Evolutionary conservation across 2,113 vertebrate genomes (phyloP).

Genomic region (Cavia aperea): DNA sequence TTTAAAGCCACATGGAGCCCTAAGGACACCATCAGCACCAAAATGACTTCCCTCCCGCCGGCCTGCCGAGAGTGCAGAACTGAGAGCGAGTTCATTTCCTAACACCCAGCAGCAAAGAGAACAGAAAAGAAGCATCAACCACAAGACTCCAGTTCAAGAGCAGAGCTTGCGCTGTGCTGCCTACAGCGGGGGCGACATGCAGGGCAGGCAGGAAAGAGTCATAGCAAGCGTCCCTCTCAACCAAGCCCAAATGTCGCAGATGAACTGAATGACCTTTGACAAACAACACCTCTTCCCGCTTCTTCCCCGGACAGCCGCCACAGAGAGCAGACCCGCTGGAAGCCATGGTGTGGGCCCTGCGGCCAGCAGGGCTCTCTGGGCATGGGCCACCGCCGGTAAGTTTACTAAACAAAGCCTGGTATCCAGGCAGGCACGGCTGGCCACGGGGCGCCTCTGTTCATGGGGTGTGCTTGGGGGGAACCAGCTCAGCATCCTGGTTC

Average conservation of each 20-base stretch:
- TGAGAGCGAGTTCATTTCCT: no score
- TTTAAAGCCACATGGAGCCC: background rate
- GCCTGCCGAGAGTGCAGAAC: background rate
- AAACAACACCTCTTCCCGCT: constrained; percentile 46
- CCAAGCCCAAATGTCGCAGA: background rate
- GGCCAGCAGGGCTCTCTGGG: background rate
- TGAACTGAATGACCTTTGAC: constrained; percentile 55
- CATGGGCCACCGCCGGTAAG: background rate
- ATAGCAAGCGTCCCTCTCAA: background rate
- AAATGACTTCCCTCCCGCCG: background rate
- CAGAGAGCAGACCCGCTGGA: background rate
- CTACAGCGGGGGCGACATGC: rapidly evolving
- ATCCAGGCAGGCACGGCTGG: constrained; percentile 46
- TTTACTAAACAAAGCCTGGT: constrained; percentile 63
- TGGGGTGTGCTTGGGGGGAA: background rate
- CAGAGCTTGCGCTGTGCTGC: background rate
- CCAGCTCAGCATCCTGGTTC: background rate
- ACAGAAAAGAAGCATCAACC: background rate
- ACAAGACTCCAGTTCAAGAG: background rate
- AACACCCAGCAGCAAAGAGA: background rate
- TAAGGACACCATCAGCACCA: rapidly evolving
- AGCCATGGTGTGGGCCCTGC: background rate
- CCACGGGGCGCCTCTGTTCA: background rate
- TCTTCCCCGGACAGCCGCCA: background rate
- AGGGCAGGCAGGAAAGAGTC: rapidly evolving